These are phyloP conservation scores for Macaca nemestrina DNA, from an alignment of 2,113 vertebrate genomes.

Conservation along the genomic window DNA sequence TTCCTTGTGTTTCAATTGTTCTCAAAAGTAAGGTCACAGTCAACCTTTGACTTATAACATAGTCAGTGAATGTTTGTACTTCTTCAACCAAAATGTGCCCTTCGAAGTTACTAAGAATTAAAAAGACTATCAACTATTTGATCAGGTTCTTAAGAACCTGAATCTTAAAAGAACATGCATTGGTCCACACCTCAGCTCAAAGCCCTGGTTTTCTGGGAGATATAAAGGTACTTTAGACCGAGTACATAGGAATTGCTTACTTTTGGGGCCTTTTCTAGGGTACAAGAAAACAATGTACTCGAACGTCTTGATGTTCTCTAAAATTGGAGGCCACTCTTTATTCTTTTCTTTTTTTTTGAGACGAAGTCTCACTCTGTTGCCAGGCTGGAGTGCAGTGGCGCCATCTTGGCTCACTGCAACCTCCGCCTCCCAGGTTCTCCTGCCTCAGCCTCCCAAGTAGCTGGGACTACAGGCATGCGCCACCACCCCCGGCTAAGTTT, in stretches of 20 bases:
- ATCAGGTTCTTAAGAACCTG: neutral
- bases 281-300: constrained; percentile 71
- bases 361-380: no score
- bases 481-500: no score
- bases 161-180: neutral
- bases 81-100: neutral
- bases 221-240: constrained; percentile 60
- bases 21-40: neutral
- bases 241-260: constrained; percentile 69
- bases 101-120: neutral
- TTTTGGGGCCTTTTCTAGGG: constrained; percentile 48
- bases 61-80: neutral
- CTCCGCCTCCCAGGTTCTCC: no score
- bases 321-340: constrained; percentile 57
- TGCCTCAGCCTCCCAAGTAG: no score
- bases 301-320: constrained; percentile 69
- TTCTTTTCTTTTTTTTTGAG: no score
- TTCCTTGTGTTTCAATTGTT: neutral
- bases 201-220: constrained; percentile 2
- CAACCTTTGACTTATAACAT: neutral
- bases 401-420: no score
- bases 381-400: no score
- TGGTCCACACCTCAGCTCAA: constrained; percentile 54
- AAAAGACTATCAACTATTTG: constrained; percentile 19
- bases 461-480: no score